Evolutionary conservation across 2,888 invertebrate genomes (phyloP).

Genomic region (Oscheius myriophilus): DNA sequence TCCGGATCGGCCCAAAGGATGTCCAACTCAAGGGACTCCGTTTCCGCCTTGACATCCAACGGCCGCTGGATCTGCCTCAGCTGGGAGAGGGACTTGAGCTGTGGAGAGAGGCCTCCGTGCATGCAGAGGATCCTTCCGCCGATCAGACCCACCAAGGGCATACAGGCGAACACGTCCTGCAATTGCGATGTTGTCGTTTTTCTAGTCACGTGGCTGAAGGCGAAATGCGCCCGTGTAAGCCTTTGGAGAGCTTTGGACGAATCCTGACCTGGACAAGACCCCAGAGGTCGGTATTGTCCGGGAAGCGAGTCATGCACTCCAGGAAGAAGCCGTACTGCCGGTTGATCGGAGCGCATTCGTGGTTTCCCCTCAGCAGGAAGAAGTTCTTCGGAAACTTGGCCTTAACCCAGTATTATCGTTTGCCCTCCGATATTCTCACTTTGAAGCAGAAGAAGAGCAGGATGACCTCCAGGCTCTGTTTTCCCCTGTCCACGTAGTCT

Average conservation of each 20-base stretch:
- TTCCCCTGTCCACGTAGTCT: conserved; percentile 61
- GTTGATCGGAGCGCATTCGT: conserved; percentile 16
- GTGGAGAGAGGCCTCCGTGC: conserved; percentile 48
- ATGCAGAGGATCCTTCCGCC: conserved; percentile 46
- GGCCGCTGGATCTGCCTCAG: conserved; percentile 7
- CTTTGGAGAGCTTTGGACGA: too few species aligned
- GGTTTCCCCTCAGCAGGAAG: conserved; percentile 21
- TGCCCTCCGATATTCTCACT: too few species aligned
- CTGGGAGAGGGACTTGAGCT: conserved; percentile 35
- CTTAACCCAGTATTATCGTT: too few species aligned
- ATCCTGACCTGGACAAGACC: conserved; percentile 5
- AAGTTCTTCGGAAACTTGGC: conserved; percentile 18
- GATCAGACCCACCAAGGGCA: conserved; percentile 42
- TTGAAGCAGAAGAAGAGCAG: conserved; percentile 58
- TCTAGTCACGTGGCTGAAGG: neutral
- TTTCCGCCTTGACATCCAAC: neutral
- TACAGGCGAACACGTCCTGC: conserved; percentile 29
- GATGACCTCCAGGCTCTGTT: conserved; percentile 56
- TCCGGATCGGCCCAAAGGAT: conserved; percentile 14
- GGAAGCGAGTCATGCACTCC: conserved; percentile 11
- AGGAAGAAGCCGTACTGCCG: conserved; percentile 15
- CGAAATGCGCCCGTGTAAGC: neutral
- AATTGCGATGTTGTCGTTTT: neutral
- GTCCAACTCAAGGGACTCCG: conserved; percentile 1
- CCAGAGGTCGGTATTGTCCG: neutral